Base-by-base conservation (phyloP, 2,113 vertebrate genomes). In the Symphodus melops region DNA sequence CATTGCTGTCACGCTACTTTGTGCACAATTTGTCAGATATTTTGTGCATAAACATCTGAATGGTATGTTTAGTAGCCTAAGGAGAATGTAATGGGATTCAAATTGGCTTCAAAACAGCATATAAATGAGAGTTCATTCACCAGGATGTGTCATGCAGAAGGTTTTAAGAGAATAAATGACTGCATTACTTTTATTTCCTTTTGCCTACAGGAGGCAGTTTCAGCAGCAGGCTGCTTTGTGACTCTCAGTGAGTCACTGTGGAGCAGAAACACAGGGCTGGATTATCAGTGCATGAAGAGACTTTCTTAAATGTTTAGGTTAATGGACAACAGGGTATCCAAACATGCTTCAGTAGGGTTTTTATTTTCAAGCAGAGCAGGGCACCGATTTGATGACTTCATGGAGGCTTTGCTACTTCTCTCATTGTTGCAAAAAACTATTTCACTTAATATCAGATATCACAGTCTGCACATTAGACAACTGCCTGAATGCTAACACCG, bases 401-500 rank as follows among this genome's bases (percentile, higher is more conserved):
- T 33, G 28, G 5, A 4, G 28, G 28, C 28, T 33, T 33, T 33
- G 28, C 28, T 33, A 33, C 28, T 33, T 33, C 28, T 33, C 25
- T 25, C 4, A 4, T 25, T 25, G 25, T 25, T 25, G 25, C 25
- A 25, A 25, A 25, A 25, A 25, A 25, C 25, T 25, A 62, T 71
- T 65, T 81, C 70, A 64, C 33, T 59, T 66, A n/a, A 76, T 59
- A 84, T 64, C 68, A 67, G 46, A 52, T 21, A 48, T 70, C 58
- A 62, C 76, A 39, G 61, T 37, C 36, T 54, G 61, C 75, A 72
- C 44, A 33, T n/a, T 57, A 68, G 82, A 69, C 58, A 67, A 58
- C 66, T 72, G 81, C 60, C 63, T 21, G 69, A n/a, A 41, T 5
- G 69, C 61, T 55, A 55, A 59, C 25, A 20, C 79, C 8, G n/a